Evolutionary conservation across 2,113 vertebrate species (phyloP).

Genomic region (Myotis lucifugus): DNA sequence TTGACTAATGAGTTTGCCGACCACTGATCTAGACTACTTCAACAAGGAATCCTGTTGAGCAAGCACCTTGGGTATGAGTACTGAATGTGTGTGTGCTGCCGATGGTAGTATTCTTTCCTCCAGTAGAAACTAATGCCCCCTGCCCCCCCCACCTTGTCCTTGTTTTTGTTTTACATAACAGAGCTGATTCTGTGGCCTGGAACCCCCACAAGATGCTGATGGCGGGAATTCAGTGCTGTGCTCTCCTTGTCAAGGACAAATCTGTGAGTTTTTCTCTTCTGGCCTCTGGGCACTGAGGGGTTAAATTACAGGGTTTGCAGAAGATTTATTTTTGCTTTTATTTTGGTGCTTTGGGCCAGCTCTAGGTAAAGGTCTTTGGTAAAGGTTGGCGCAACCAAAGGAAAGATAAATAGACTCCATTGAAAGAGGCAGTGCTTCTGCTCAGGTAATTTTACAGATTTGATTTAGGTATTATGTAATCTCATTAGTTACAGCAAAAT

Average conservation of each 20-base stretch:
- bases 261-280: conserved; percentile 81
- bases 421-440: conserved; percentile 11
- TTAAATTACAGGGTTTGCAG: background rate
- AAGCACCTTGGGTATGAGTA: background rate
- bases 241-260: conserved; percentile 89
- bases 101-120: background rate
- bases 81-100: background rate
- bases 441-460: background rate
- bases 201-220: conserved; percentile 94
- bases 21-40: too few species aligned
- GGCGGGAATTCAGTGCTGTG: conserved; percentile 91
- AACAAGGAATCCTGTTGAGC: background rate
- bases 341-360: background rate
- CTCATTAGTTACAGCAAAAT: conserved; percentile 33
- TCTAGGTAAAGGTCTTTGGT: background rate
- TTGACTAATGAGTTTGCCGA: too few species aligned
- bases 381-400: background rate
- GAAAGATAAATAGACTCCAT: background rate
- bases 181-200: conserved; percentile 91
- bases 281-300: fast-evolving
- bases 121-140: background rate
- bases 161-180: conserved; percentile 67
- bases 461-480: conserved; percentile 16
- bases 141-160: background rate
- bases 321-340: background rate